Evolutionary conservation across 2,113 vertebrate genomes (phyloP).

Genomic region (Eulemur rufifrons): DNA sequence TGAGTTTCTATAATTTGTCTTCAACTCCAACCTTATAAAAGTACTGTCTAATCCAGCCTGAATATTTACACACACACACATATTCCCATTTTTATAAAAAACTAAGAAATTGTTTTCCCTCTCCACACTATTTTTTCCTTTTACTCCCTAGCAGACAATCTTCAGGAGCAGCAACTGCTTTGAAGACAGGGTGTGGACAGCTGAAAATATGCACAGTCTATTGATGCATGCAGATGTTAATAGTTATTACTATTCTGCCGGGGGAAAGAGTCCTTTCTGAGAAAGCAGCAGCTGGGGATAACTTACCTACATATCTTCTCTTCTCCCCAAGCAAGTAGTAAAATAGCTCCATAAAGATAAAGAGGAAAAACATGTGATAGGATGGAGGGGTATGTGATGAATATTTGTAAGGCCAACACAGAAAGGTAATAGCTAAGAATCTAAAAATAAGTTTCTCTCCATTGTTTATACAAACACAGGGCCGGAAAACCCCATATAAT

Average conservation of each 20-base stretch:
- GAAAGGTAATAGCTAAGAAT: not conserved
- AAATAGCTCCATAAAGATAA: not conserved
- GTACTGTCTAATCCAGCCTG: not conserved
- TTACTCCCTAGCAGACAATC: not conserved
- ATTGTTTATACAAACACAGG: not conserved
- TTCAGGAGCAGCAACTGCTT: not conserved
- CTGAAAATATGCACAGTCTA: not conserved
- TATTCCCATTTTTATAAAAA: not conserved
- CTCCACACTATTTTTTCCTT: not conserved
- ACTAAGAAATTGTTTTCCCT: not conserved
- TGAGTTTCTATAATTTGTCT: slow-evolving; percentile 16
- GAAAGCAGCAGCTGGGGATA: not conserved
- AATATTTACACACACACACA: not conserved
- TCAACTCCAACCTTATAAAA: not conserved
- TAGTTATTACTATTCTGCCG: not conserved
- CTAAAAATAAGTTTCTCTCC: not conserved
- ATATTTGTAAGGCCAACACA: not conserved
- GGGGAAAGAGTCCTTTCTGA: not conserved
- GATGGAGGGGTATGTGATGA: not conserved
- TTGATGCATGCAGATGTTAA: not conserved
- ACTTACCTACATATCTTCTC: not conserved
- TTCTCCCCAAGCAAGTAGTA: not conserved
- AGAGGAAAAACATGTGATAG: not conserved
- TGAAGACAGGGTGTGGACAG: not conserved
- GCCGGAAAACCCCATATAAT: not conserved